Evolutionary conservation across 2,888 invertebrate genomes (phyloP).

Genomic region (Mesopsocus fuscifrons): DNA sequence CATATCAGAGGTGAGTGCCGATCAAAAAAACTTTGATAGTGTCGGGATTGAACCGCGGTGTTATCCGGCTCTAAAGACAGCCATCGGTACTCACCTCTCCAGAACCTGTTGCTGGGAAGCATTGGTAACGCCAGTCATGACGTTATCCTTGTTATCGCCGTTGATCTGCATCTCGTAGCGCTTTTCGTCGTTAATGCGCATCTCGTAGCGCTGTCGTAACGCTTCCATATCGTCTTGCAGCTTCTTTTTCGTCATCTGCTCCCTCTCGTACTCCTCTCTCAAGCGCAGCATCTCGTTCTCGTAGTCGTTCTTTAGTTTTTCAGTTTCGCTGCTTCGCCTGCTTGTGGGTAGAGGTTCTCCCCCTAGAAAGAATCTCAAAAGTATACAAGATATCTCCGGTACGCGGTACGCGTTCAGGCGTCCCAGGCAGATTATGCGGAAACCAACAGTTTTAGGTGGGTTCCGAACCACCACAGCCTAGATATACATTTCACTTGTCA

Average conservation of each 20-base stretch:
- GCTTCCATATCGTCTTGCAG: slow-evolving; percentile 38
- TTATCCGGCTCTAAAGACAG: no score
- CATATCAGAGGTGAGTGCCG: no score
- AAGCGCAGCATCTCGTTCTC: slow-evolving; percentile 32
- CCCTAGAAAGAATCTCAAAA: no score
- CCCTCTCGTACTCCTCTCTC: slow-evolving; percentile 33
- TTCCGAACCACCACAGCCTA: no score
- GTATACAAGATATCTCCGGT: no score
- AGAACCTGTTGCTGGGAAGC: slow-evolving; percentile 27
- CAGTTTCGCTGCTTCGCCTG: slow-evolving; percentile 15
- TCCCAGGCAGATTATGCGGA: no score
- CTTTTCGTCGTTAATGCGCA: slow-evolving; percentile 25
- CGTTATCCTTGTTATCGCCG: not conserved
- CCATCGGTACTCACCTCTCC: slow-evolving; percentile 26
- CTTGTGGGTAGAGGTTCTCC: no score
- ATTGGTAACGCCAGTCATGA: slow-evolving; percentile 18
- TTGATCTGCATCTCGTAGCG: slow-evolving; percentile 20
- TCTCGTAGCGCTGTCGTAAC: slow-evolving; percentile 34
- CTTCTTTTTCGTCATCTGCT: slow-evolving; percentile 33
- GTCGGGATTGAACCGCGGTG: no score
- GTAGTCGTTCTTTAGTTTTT: slow-evolving; percentile 30
- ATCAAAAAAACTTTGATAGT: no score
- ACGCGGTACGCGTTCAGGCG: no score
- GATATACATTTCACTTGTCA: no score
- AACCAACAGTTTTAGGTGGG: no score